Evolutionary conservation across 1,140 invertebrate genomes (phyloP), one percentile per base, ranked within the genome.

Genomic region (Argopecten irradians): DNA sequence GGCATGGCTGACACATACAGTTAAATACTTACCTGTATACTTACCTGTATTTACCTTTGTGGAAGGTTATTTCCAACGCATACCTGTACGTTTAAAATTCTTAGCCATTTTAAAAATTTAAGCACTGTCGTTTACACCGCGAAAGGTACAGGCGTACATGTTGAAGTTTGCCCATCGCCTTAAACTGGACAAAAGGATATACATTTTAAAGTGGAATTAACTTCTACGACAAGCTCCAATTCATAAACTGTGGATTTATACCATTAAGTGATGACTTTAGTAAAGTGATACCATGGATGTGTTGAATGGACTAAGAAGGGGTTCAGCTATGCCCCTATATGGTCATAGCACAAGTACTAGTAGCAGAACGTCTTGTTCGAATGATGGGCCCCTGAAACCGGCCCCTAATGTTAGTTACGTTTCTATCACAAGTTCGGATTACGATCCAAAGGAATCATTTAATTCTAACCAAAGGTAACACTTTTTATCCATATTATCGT

Each of bases 391-490:
- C 22, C 55, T 1, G 22, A 71, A 71, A 7, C 8, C 55, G 14
- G 55, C 22, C 55, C 22, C 55, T 5, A 71, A 71, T n/a, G 22
- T 71, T 2, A 71, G 55, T 11, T 71, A 71, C 28, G 55, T 71
- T n/a, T 71, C 55, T 28, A 71, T 71, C 2, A n/a, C 22, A 3
- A n/a, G 55, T 28, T 1, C 19, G 5, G 55, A 71, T n/a, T 71
- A 71, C 16, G 55, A 71, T 28, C 22, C 22, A 28, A 71, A 71
- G 55, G 55, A 71, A 28, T 34, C 34, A 36, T 82, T 71, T 71
- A 85, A 46, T 22, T 41, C 36, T 36, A 88, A 84, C 43, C 46
- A 84, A 84, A 88, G 28, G 39, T 84, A 39, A 46, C 87, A n/a
- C n/a, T n/a, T n/a, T n/a, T n/a, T n/a, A n/a, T n/a, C n/a, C n/a